A percentile compares a stretch with the other conserved stretches of the same genome.
These are phyloP conservation scores for Tubulanus polymorphus DNA, from an alignment of 2,888 invertebrate genomes.

Conservation along the genomic window DNA sequence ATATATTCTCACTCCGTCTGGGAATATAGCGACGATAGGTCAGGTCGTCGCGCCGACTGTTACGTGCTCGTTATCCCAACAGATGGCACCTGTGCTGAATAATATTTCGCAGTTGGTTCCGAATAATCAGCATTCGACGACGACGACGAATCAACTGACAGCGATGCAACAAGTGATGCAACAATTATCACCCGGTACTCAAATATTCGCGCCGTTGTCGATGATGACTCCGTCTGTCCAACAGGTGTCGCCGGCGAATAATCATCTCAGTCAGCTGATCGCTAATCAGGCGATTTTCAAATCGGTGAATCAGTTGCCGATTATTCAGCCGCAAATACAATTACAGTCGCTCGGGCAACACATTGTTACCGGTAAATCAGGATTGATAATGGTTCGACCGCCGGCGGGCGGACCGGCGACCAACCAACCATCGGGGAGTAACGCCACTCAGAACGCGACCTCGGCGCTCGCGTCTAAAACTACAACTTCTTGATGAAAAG, in stretches of 20 bases:
- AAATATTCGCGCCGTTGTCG: constrained; percentile 30
- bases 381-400: no score
- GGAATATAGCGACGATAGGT: constrained; percentile 6
- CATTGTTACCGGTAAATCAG: no score
- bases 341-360: constrained; percentile 22
- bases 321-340: constrained; percentile 25
- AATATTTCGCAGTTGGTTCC: constrained; percentile 16
- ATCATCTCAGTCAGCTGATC: constrained; percentile 5
- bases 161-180: constrained; percentile 23
- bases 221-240: constrained; percentile 31
- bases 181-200: constrained; percentile 26
- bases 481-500: no score
- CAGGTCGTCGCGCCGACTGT: constrained; percentile 16
- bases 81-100: no score
- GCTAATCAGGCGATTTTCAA: no score
- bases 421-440: no score
- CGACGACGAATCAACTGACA: constrained; percentile 3
- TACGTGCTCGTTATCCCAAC: constrained; percentile 16
- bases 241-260: constrained; percentile 16
- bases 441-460: no score
- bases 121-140: constrained; percentile 2
- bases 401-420: no score
- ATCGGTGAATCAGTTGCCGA: constrained; percentile 27
- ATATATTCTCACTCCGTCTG: no score
- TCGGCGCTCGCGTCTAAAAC: no score